Evolutionary conservation across 2,888 invertebrate genomes (phyloP), one percentile per base, ranked within the genome.

Genomic region (Drosophila borealis): DNA sequence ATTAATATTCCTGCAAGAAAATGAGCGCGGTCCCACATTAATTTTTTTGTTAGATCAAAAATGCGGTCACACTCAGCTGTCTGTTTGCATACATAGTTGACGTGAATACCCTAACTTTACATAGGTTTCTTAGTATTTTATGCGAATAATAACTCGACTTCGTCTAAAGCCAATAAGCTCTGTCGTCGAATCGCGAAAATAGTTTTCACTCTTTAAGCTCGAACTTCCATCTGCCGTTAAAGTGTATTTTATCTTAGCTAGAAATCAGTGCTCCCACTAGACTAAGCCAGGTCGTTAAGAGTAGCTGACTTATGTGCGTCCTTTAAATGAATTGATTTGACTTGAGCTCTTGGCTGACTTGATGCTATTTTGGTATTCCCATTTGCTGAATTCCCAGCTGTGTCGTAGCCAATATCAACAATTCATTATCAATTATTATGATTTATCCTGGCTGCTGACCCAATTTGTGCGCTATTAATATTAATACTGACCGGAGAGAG

Each of bases 361-460:
- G 29, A 8, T 41, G 37, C 48, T 36, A 14, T 13, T n/a, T 10
- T 21, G 56, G 10, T 39, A 13, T 37, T 41, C 36, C 53, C 36
- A 36, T 21, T 45, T 25, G 53, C 33, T 9, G 25, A 34, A 66
- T 74, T 68, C 73, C 63, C 41, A 68, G 44, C 55, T 64, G 74
- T 65, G 59, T 54, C 51, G 36, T 36, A 46, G 36, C 55, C 77
- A 76, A 66, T 60, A 84, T 81, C 76, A 79, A 70, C 84, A 87
- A 87, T 85, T 89, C 85, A 85, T 85, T 89, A 87, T 87, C 89
- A 84, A 89, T 85, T 89, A 85, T 79, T 77, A 81, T 89, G 84
- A 89, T 85, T 87, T 88, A 85, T 89, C 77, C 84, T 61, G 84
- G 49, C 84, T 59, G 74, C 80, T 89, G 84, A 84, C 89, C 89